phyloP scores from a whole-genome alignment of 2,113 vertebrate genomes.

The Aix galericulata region DNA sequence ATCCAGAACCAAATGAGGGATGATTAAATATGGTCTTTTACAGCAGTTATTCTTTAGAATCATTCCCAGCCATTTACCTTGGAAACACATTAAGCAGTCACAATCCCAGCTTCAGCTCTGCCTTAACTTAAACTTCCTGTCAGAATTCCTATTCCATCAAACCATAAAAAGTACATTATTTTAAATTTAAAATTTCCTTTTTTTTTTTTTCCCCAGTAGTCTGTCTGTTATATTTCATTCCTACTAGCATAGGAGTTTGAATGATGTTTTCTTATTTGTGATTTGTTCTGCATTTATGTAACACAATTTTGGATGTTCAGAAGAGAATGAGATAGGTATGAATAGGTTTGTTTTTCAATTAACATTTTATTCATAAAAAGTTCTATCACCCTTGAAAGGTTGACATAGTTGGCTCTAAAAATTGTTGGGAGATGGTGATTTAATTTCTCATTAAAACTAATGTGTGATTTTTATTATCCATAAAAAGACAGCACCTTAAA shows the following conservation, averaged over 20 bases:
- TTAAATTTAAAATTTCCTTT: neutral
- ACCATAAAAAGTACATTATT: neutral
- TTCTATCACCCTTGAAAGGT: neutral
- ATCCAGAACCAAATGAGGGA: neutral
- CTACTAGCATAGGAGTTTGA: neutral
- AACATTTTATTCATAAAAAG: neutral
- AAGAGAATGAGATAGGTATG: neutral
- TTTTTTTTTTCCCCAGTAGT: neutral
- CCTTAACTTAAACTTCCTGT: neutral
- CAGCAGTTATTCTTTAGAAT: neutral
- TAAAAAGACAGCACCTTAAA: neutral
- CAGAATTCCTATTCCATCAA: neutral
- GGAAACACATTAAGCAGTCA: neutral
- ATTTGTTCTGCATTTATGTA: neutral
- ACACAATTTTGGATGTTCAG: neutral
- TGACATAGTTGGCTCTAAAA: neutral
- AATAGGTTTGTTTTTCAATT: neutral
- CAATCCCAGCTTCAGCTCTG: neutral
- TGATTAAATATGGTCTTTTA: neutral
- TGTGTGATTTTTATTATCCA: neutral
- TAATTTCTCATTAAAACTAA: neutral
- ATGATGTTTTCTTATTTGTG: neutral
- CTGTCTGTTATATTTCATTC: neutral
- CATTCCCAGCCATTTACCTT: neutral
- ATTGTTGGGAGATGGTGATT: neutral